Percentiles rank a stretch among this genome's conserved stretches.
These are phyloP conservation scores for Arge pagana DNA, from an alignment of 2,888 invertebrate genomes.

Conservation along the genomic window DNA sequence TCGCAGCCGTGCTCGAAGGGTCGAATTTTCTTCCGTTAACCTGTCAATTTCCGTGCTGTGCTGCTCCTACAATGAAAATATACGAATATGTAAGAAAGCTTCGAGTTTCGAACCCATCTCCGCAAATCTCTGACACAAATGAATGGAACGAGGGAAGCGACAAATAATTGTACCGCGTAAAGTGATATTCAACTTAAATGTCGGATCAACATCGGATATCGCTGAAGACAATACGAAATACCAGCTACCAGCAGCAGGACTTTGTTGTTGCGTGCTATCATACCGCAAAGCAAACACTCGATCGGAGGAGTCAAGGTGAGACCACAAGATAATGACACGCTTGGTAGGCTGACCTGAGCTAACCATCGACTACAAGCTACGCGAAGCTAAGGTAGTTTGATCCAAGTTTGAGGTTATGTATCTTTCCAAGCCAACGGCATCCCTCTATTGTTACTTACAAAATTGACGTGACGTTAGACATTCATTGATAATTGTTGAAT, in stretches of 20 bases:
- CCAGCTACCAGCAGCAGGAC: no score
- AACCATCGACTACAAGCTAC: no score
- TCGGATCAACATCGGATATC: no score
- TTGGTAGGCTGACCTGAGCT: no score
- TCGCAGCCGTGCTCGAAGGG: slow-evolving; percentile 73
- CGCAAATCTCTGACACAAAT: no score
- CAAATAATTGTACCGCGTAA: no score
- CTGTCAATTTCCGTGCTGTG: slow-evolving; percentile 68
- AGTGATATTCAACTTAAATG: no score
- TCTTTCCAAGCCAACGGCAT: neutral
- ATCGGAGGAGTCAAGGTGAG: slow-evolving; percentile 6
- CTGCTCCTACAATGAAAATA: slow-evolving; percentile 60
- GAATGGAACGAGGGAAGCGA: no score
- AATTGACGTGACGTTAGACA: neutral
- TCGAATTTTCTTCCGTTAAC: slow-evolving; percentile 77
- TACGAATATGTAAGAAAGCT: slow-evolving; percentile 3
- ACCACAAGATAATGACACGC: slow-evolving; percentile 14
- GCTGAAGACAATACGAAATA: no score
- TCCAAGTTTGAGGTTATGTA: slow-evolving; percentile 15
- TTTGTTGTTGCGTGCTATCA: no score
- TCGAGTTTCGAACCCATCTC: no score
- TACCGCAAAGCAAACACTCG: slow-evolving; percentile 11
- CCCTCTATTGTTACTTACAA: neutral
- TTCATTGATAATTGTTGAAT: neutral
- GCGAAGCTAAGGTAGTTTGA: no score